Base-by-base conservation (phyloP, 2,888 invertebrate genomes). In the Amiota minor region DNA sequence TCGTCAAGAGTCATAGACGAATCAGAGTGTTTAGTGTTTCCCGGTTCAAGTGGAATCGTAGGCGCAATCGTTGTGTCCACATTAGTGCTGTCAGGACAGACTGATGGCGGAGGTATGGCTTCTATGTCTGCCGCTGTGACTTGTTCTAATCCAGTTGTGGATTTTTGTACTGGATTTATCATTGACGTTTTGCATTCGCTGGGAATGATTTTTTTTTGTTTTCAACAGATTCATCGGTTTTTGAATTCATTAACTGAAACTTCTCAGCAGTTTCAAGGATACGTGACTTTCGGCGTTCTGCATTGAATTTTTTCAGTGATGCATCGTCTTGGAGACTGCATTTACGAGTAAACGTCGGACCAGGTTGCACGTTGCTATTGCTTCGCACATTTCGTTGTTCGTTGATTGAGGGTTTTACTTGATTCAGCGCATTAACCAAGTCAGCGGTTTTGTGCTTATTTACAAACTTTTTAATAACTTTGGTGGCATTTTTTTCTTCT, bases 141-240 rank as follows among this genome's bases (percentile, higher is more conserved):
- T 76, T 86, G 86, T 70, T 86, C 84, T 64, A 87, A 77, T 76
- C 86, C 87, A 0, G 89, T 81, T 4, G 87, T 88, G 2, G 91
- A 91, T 77, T 85, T 86, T 9, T 86, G 79, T 2, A 76, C 74
- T 0, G 91, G 89, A 3, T 90, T 84, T 1, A 91, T 86, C 56
- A 94, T 91, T 68, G 94, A 94, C 0, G 95, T 94, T 88, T 95
- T 94, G 71, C 95, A 91, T 89, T 97, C 96, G 49, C 92, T 92
- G 47, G 96, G 95, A 86, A 96, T 94, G 78, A 95, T 93, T 70
- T 96, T 91, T 89, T 96, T 89, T 95, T 96, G 50, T 94, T 94
- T 87, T 95, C 95, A 68, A 92, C 91, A 0, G 61, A 74, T 20
- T 68, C 71, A 1, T 16, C 47, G 35, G 71, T 45, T 6, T 71